Evolutionary conservation across 2,113 vertebrate species (phyloP).

Genomic region (Peucedramus taeniatus): DNA sequence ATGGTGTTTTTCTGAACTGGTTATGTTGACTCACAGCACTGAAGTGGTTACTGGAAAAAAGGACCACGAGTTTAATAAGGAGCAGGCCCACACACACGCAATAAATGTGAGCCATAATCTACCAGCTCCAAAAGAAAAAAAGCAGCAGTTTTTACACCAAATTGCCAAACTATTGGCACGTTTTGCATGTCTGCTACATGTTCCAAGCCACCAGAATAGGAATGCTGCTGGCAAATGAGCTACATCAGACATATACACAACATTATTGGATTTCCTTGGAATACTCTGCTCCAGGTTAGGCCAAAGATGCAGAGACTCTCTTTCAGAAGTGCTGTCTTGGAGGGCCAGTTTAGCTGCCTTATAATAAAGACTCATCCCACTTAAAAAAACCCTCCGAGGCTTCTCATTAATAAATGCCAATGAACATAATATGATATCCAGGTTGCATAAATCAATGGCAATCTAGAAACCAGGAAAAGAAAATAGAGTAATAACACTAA

Average conservation of each 20-base stretch:
- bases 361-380: background rate
- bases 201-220: background rate
- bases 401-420: background rate
- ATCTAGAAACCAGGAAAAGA: background rate
- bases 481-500: background rate
- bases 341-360: background rate
- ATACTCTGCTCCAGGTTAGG: background rate
- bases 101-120: background rate
- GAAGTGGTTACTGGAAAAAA: constrained; percentile 52
- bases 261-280: background rate
- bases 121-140: background rate
- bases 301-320: background rate
- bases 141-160: background rate
- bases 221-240: background rate
- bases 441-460: background rate
- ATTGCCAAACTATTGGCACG: background rate
- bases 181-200: background rate
- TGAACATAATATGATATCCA: background rate
- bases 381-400: background rate
- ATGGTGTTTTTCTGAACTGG: constrained; percentile 69
- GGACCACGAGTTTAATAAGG: background rate
- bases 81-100: background rate
- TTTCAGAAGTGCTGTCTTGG: background rate
- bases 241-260: background rate
- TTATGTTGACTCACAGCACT: constrained; percentile 32